Evolutionary conservation across 1,140 invertebrate species (phyloP).

Genomic region (Brachionus paranguensis): DNA sequence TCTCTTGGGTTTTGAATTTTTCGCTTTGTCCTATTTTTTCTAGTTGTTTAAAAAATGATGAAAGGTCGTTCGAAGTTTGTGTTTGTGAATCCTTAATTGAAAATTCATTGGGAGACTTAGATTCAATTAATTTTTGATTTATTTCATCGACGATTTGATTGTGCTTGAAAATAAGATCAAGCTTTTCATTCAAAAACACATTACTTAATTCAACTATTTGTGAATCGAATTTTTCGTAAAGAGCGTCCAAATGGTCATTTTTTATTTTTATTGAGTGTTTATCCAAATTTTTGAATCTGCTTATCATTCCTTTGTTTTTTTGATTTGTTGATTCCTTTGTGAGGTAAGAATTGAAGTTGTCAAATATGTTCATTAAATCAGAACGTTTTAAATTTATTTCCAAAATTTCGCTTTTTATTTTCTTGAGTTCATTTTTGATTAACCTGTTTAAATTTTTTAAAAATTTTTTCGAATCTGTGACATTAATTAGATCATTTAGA

Average conservation of each 20-base stretch:
- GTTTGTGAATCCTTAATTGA: background rate
- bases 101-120: background rate
- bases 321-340: background rate
- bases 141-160: background rate
- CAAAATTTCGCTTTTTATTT: constrained; percentile 7
- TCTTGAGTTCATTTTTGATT: constrained; percentile 4
- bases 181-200: constrained; percentile 27
- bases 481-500: background rate
- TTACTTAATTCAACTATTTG: constrained; percentile 29
- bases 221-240: background rate
- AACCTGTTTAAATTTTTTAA: background rate
- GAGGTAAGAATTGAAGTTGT: background rate
- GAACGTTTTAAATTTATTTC: background rate
- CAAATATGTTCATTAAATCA: background rate
- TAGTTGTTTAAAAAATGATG: background rate
- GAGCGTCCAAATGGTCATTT: background rate
- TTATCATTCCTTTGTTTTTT: background rate
- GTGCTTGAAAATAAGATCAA: constrained; percentile 14
- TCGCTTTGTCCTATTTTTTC: background rate
- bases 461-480: background rate
- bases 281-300: background rate
- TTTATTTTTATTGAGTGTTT: background rate
- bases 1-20: background rate
- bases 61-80: background rate
- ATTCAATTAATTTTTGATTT: constrained; percentile 3